Evolutionary conservation across 2,113 vertebrate species (phyloP), one percentile per base, ranked within the genome.

Genomic region (Erythrocebus patas): DNA sequence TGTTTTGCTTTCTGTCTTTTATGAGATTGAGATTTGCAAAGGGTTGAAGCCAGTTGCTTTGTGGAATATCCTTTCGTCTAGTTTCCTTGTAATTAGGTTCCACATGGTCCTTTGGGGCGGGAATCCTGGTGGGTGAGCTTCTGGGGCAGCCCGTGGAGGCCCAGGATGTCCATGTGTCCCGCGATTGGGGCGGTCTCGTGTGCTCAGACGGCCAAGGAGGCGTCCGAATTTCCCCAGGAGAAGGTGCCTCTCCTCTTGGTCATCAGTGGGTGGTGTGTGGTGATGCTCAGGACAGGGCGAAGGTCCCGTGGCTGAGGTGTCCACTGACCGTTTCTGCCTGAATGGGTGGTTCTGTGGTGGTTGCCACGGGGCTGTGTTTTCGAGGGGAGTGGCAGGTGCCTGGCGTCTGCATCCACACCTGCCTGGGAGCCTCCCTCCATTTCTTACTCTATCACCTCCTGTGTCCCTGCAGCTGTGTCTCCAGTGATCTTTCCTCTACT

Each of bases 161-260:
- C 32, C 32, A 68, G 32, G 64, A 35, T 14, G 5, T 20, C n/a
- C 25, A 0, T 52, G 72, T 5, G 57, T 66, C 45, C 48, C 13
- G 13, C 35, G 8, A n/a, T 25, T n/a, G 45, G 30, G 13, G 32
- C 6, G 9, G 8, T 72, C 32, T 11, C 0, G 12, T 7, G 13
- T 72, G 66, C 48, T n/a, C 32, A 50, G 22, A 3, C 1, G 50
- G 59, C 7, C 22, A 1, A 35, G 64, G 18, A 35, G 64, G 14
- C 6, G 0, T 35, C 64, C 32, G 3, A 32, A 32, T 68, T 35
- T 32, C 32, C 14, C 32, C 32, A 16, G 30, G 30, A 17, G 64
- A 68, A 35, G 61, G 14, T 14, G 6, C 50, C 40, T 45, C n/a
- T 64, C 50, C 25, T 3, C 32, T 70, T 35, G 50, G 27, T 64